A percentile compares a stretch with the other conserved stretches of the same genome.
phyloP scores from a whole-genome alignment of 2,888 invertebrate species.

The Oscheius myriophilus region DNA sequence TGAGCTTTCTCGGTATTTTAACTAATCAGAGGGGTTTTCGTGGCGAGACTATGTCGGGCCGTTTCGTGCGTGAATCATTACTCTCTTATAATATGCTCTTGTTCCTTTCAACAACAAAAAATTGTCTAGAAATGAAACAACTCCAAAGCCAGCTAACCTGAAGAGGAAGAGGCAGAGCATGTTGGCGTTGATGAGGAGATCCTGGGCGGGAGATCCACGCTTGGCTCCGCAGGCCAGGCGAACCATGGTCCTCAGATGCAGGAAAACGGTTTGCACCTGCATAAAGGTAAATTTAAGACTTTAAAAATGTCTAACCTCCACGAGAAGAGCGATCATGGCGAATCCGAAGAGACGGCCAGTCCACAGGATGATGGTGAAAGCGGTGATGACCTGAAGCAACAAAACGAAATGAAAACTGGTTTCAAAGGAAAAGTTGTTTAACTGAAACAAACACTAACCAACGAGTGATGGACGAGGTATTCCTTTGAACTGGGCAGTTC shows the following conservation, averaged over 20 bases:
- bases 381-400: conserved; percentile 43
- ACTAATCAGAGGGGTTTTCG: too few species aligned
- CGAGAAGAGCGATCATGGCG: conserved; percentile 57
- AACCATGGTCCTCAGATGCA: conserved; percentile 56
- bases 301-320: conserved; percentile 40
- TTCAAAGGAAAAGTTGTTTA: neutral
- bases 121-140: neutral
- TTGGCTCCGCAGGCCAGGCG: conserved; percentile 41
- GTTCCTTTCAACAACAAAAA: too few species aligned
- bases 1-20: too few species aligned
- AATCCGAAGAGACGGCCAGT: conserved; percentile 52
- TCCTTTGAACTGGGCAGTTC: conserved; percentile 55
- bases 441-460: conserved; percentile 37
- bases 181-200: conserved; percentile 51
- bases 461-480: conserved; percentile 56
- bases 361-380: conserved; percentile 50
- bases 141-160: conserved; percentile 30
- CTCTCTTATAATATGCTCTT: too few species aligned
- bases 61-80: too few species aligned
- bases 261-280: conserved; percentile 53
- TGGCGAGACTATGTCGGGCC: too few species aligned
- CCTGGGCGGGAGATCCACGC: conserved; percentile 37
- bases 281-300: neutral
- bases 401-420: neutral
- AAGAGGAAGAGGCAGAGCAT: conserved; percentile 53